A percentile compares a stretch with the other conserved stretches of the same genome.
phyloP scores from a whole-genome alignment of 1,140 invertebrate genomes.

The Glomeris maerens region DNA sequence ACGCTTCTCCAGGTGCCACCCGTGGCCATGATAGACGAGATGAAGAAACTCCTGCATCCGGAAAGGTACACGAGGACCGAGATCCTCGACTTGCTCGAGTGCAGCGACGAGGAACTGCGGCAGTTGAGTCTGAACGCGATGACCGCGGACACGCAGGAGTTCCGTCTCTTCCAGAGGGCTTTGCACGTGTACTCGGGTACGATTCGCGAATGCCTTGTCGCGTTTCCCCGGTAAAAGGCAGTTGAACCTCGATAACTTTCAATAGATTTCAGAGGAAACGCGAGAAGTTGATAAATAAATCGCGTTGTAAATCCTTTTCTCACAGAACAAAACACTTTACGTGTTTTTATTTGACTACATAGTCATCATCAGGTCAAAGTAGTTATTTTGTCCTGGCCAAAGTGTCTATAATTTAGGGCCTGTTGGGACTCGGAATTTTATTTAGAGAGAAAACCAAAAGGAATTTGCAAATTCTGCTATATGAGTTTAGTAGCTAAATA shows the following conservation, averaged over 20 bases:
- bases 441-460: no score
- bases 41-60: slow-evolving; percentile 46
- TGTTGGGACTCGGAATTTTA: no score
- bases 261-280: neutral
- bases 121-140: slow-evolving; percentile 48
- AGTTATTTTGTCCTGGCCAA: no score
- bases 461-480: no score
- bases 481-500: no score
- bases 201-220: slow-evolving; percentile 8
- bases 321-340: no score
- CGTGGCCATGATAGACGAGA: slow-evolving; percentile 50
- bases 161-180: slow-evolving; percentile 69
- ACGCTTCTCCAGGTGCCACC: slow-evolving; percentile 42
- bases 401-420: no score
- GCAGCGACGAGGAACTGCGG: slow-evolving; percentile 48
- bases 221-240: no score
- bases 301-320: no score
- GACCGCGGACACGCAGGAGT: slow-evolving; percentile 49
- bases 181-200: slow-evolving; percentile 70
- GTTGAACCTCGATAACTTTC: neutral
- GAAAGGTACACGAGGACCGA: slow-evolving; percentile 61
- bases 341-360: no score
- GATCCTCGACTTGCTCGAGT: slow-evolving; percentile 48
- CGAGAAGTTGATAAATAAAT: neutral
- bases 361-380: no score